A percentile compares a stretch with the other conserved stretches of the same genome.
phyloP scores from a whole-genome alignment of 2,888 invertebrate species.

The Perizoma affinitatum region DNA sequence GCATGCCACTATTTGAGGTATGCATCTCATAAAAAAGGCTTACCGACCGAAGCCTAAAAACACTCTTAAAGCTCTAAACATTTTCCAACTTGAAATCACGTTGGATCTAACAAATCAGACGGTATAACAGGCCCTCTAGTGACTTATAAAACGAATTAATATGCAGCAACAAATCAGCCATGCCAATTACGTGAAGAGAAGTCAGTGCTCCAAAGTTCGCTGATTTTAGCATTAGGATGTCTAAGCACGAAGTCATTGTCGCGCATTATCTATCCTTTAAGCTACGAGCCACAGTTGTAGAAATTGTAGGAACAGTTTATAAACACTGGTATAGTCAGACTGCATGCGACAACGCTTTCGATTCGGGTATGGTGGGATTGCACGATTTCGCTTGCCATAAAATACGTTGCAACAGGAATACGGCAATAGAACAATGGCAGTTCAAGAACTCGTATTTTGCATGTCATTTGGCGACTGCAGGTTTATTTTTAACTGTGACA shows the following conservation, averaged over 20 bases:
- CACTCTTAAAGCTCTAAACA: neutral
- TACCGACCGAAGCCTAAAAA: too few species aligned
- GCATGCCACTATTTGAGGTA: too few species aligned
- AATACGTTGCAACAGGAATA: neutral
- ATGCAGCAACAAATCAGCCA: slow-evolving; percentile 60
- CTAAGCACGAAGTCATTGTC: slow-evolving; percentile 63
- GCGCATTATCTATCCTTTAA: slow-evolving; percentile 18
- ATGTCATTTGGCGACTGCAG: too few species aligned
- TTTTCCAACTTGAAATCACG: too few species aligned
- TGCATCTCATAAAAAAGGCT: too few species aligned
- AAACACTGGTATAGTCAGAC: neutral
- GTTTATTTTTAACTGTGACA: too few species aligned
- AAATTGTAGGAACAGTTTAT: slow-evolving; percentile 6
- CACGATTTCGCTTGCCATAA: slow-evolving; percentile 1
- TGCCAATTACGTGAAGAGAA: slow-evolving; percentile 45
- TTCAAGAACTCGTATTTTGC: too few species aligned
- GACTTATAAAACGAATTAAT: slow-evolving; percentile 45
- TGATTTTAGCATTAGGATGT: slow-evolving; percentile 57
- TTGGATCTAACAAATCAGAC: slow-evolving; percentile 33
- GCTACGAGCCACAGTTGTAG: slow-evolving; percentile 4
- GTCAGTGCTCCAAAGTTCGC: slow-evolving; percentile 59
- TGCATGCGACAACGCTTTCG: slow-evolving; percentile 1
- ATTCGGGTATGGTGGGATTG: slow-evolving; percentile 12
- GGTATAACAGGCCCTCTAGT: slow-evolving; percentile 36
- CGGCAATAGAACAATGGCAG: too few species aligned